Conservation (phyloP, 2,888 invertebrate genomes). For the Drosophila emarginata region DNA sequence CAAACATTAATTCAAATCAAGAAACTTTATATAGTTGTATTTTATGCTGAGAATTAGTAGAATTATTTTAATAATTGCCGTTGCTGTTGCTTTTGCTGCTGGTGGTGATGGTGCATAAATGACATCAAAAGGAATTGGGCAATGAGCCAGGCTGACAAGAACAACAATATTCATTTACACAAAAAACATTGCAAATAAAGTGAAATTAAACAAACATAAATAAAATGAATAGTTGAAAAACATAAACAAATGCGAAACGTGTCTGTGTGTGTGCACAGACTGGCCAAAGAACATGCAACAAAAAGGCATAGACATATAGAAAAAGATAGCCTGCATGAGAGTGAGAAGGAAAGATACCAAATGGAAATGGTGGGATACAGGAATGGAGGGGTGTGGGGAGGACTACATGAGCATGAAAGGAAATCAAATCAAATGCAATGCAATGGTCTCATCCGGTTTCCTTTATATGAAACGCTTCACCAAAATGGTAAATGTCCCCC, state of each 20-base stretch:
- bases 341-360: background rate
- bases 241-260: slow-evolving; percentile 30
- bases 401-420: slow-evolving; percentile 2
- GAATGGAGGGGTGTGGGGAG: background rate
- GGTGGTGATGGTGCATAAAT: background rate
- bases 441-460: slow-evolving; percentile 23
- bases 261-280: background rate
- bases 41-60: no score
- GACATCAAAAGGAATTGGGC: slow-evolving; percentile 3
- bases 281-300: background rate
- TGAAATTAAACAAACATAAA: slow-evolving; percentile 55
- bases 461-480: background rate
- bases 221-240: slow-evolving; percentile 40
- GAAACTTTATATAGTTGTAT: no score
- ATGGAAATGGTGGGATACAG: background rate
- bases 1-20: no score
- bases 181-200: slow-evolving; percentile 49
- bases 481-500: background rate
- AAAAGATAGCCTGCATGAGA: no score
- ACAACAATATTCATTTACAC: slow-evolving; percentile 49
- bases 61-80: no score
- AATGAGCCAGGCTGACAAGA: slow-evolving; percentile 6
- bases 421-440: slow-evolving; percentile 38
- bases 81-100: no score
- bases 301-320: background rate